Percentiles rank a stretch among this genome's conserved stretches.
These are phyloP conservation scores for Harlomillsia oculata DNA, from an alignment of 1,140 invertebrate species.

Conservation along the genomic window DNA sequence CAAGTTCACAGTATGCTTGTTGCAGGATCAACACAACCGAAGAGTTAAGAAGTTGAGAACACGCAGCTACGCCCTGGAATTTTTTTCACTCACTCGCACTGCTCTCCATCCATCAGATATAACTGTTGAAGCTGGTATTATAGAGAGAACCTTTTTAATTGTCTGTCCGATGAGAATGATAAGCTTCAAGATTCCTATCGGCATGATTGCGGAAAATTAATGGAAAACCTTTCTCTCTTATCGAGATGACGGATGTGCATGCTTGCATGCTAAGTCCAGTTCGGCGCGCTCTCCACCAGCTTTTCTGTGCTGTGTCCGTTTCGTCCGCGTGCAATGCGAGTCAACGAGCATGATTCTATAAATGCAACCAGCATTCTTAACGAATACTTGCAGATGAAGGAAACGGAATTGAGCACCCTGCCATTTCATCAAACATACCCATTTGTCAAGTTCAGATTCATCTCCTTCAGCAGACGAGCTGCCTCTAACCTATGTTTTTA, in stretches of 20 bases:
- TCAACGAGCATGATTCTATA: no score
- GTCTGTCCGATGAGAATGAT: conserved; percentile 28
- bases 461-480: not conserved
- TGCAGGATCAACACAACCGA: no score
- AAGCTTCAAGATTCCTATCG: conserved; percentile 25
- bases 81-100: conserved; percentile 14
- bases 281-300: not conserved
- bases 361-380: no score
- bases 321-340: no score
- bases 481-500: no score
- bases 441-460: not conserved
- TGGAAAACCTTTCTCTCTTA: conserved; percentile 29
- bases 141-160: conserved; percentile 30
- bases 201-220: conserved; percentile 33
- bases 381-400: no score
- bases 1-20: no score
- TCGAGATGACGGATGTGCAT: conserved; percentile 29
- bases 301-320: no score
- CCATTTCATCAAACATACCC: no score
- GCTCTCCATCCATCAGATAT: conserved; percentile 14
- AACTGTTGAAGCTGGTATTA: conserved; percentile 18
- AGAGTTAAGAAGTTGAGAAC: conserved; percentile 14
- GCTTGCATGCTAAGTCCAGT: conserved; percentile 16
- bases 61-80: conserved; percentile 15
- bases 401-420: no score